Evolutionary conservation across 2,113 vertebrate species (phyloP), one percentile per base, ranked within the genome.

Genomic region (Zosterops hypoxanthus): DNA sequence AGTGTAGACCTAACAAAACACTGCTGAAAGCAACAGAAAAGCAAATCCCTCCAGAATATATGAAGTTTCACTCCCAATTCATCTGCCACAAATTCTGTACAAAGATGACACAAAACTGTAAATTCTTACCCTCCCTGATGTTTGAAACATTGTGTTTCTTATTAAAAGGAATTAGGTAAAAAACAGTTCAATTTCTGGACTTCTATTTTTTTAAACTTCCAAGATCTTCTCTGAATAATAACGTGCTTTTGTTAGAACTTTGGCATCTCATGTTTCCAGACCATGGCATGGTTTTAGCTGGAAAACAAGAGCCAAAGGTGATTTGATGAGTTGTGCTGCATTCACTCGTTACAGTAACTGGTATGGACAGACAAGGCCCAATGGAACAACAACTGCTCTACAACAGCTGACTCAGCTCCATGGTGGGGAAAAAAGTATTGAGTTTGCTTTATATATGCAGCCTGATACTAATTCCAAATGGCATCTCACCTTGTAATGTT

Each of bases 271-370:
- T 2, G 6, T 57, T 91, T 61, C 18, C 60, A 57, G 36, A 36
- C 19, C 33, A 41, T 20, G 41, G 36, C 34, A 56, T 6, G n/a
- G 12, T 25, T 78, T 86, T 25, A 61, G 20, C 8, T 19, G 66
- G 46, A 72, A 86, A 73, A 60, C 12, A 70, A 50, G 15, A 84
- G 69, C 55, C 46, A 46, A 66, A 78, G 46, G 24, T 53, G 70
- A 75, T n/a, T 9, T 31, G 59, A 88, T 55, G 71, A 47, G 42
- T 2, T n/a, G 17, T 6, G 22, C n/a, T 70, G 34, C 10, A 12
- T 23, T 47, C 15, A 5, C 29, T 59, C 1, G 0, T 47, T 81
- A 47, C 0, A 31, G 21, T 23, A 66, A 59, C 25, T 15, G 16
- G 52, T 9, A 55, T 0, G 0, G 57, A 34, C 15, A 26, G 57